These are phyloP conservation scores for Sylvia borin DNA, from an alignment of 2,797 vertebrate genomes.

Conservation along the genomic window DNA sequence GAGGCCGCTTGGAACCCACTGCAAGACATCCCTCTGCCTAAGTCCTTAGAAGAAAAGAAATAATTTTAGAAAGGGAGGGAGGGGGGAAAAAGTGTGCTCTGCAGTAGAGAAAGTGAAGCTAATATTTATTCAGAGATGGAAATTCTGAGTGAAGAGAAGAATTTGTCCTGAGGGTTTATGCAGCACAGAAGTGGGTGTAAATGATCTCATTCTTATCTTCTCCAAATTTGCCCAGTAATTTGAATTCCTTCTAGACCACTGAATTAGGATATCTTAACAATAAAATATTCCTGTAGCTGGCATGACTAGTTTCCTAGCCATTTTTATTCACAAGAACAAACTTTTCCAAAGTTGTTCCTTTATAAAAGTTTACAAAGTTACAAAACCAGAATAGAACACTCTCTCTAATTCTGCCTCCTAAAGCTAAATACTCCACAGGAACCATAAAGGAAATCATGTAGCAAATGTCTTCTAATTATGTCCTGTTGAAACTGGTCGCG, in stretches of 20 bases:
- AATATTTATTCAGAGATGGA: neutral
- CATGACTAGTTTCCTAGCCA: neutral
- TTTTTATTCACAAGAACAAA: neutral
- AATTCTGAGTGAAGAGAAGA: neutral
- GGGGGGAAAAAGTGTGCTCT: neutral
- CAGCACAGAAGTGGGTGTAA: slow-evolving; percentile 4
- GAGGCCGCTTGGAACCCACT: neutral
- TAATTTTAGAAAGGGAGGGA: neutral
- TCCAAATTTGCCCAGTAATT: neutral
- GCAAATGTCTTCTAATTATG: neutral
- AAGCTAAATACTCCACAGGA: neutral
- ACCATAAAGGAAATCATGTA: neutral
- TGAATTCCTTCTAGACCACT: slow-evolving; percentile 9
- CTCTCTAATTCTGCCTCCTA: neutral
- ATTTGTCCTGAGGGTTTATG: slow-evolving; percentile 27
- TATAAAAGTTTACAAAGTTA: neutral
- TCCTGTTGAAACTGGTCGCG: neutral
- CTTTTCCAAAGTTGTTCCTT: neutral
- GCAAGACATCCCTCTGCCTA: neutral
- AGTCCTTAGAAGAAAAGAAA: neutral
- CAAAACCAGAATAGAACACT: neutral
- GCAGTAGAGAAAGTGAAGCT: neutral
- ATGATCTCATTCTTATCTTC: slow-evolving; percentile 23
- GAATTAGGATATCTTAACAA: neutral
- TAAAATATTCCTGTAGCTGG: neutral